These are phyloP conservation scores for Nannoperca australis DNA, from an alignment of 2,797 vertebrate species.

Conservation along the genomic window DNA sequence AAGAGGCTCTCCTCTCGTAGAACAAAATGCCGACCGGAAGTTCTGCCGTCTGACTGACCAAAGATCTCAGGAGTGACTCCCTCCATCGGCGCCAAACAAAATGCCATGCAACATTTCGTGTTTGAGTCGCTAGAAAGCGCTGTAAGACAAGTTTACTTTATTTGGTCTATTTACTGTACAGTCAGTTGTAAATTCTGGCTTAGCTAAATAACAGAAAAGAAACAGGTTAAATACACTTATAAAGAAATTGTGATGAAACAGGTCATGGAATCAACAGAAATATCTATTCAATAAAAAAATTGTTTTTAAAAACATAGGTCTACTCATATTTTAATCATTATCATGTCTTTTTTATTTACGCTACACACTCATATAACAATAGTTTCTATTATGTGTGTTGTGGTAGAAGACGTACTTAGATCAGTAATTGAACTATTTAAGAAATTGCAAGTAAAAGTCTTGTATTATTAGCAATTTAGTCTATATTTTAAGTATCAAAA, in stretches of 20 bases:
- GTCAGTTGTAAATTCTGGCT: background rate
- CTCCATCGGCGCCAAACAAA: conserved; percentile 86
- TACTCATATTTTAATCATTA: no score
- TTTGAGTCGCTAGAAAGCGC: conserved; percentile 29
- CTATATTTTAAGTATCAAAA: background rate
- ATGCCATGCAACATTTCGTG: conserved; percentile 67
- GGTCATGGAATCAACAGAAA: background rate
- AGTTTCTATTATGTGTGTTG: background rate
- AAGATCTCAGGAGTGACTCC: conserved; percentile 84
- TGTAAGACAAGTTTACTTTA: conserved; percentile 26
- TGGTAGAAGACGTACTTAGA: background rate
- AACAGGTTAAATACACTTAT: background rate
- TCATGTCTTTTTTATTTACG: background rate
- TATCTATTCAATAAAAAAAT: background rate
- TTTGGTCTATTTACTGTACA: background rate
- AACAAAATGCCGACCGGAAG: conserved; percentile 89
- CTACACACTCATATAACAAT: background rate
- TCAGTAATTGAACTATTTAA: background rate
- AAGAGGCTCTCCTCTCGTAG: conserved; percentile 85
- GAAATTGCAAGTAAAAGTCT: background rate
- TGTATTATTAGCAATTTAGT: background rate
- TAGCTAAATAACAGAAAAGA: background rate
- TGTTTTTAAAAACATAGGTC: no score
- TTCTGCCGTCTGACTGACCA: conserved; percentile 83
- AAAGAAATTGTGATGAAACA: background rate